Evolutionary conservation across 1,140 invertebrate genomes (phyloP).

Genomic region (Pinna nobilis): DNA sequence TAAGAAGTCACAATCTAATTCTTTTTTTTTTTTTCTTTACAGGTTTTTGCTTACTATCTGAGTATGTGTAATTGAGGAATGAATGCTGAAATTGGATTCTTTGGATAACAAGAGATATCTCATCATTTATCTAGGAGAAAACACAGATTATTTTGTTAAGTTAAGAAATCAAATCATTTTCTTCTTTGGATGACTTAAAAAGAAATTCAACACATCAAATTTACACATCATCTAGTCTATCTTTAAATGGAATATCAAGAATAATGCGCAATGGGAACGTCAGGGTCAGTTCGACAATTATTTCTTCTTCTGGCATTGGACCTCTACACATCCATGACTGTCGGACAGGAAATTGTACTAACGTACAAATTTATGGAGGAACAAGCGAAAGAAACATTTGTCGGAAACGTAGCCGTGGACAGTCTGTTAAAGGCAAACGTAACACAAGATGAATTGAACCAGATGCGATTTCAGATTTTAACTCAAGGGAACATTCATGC

Average conservation of each 20-base stretch:
- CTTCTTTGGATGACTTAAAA: too few relatives aligned
- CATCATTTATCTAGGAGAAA: too few relatives aligned
- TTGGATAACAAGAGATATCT: too few relatives aligned
- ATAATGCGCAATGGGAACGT: conserved; percentile 27
- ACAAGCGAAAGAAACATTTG: conserved; percentile 54
- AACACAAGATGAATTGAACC: conserved; percentile 53
- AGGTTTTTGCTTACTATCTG: too few relatives aligned
- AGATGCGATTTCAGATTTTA: conserved; percentile 64
- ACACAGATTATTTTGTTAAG: too few relatives aligned
- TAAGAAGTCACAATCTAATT: too few relatives aligned
- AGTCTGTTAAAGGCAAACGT: conserved; percentile 59
- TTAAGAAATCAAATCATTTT: too few relatives aligned
- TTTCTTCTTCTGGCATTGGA: conserved; percentile 43
- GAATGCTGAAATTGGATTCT: too few relatives aligned
- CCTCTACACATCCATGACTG: conserved; percentile 33
- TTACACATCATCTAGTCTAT: too few relatives aligned
- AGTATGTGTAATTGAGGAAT: too few relatives aligned
- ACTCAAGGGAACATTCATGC: conserved; percentile 55
- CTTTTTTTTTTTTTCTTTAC: too few relatives aligned
- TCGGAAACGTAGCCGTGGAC: conserved; percentile 65
- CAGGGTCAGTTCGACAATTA: conserved; percentile 34
- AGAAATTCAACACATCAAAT: too few relatives aligned
- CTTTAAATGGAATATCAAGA: conserved; percentile 1
- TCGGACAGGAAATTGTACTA: conserved; percentile 40
- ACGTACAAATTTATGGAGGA: conserved; percentile 59